These are phyloP conservation scores for Chrysopa pallens DNA, from an alignment of 1,140 invertebrate species.

Conservation along the genomic window DNA sequence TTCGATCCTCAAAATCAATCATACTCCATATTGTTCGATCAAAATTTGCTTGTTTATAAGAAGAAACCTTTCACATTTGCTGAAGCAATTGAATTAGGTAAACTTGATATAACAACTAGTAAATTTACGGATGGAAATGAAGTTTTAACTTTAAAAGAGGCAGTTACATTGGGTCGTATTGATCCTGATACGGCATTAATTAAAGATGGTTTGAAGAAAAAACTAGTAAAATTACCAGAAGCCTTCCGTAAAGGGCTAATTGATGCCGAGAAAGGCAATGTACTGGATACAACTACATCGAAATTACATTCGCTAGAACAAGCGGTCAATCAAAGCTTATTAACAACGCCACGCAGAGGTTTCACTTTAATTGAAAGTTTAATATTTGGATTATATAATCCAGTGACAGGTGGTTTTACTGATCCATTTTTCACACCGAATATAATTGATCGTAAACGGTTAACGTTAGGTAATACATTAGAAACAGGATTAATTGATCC, in stretches of 20 bases:
- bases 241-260: constrained; percentile 72
- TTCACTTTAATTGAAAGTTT: constrained; percentile 67
- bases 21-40: constrained; percentile 53
- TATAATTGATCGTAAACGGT: constrained; percentile 41
- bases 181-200: constrained; percentile 75
- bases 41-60: constrained; percentile 47
- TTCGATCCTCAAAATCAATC: constrained; percentile 47
- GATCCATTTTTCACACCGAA: constrained; percentile 59
- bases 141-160: constrained; percentile 65
- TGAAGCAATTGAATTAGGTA: constrained; percentile 51
- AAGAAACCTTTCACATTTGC: constrained; percentile 57
- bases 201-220: constrained; percentile 68
- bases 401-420: constrained; percentile 53
- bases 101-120: constrained; percentile 51
- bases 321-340: constrained; percentile 57
- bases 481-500: constrained; percentile 63
- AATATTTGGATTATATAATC: constrained; percentile 66
- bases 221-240: constrained; percentile 66
- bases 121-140: constrained; percentile 55
- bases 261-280: constrained; percentile 70
- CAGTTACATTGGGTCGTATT: constrained; percentile 60
- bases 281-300: constrained; percentile 62
- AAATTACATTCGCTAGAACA: constrained; percentile 52
- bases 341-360: constrained; percentile 55
- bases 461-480: constrained; percentile 62